Conservation (phyloP, 2,797 vertebrate genomes). For the Microctenopoma stevenorrisi region DNA sequence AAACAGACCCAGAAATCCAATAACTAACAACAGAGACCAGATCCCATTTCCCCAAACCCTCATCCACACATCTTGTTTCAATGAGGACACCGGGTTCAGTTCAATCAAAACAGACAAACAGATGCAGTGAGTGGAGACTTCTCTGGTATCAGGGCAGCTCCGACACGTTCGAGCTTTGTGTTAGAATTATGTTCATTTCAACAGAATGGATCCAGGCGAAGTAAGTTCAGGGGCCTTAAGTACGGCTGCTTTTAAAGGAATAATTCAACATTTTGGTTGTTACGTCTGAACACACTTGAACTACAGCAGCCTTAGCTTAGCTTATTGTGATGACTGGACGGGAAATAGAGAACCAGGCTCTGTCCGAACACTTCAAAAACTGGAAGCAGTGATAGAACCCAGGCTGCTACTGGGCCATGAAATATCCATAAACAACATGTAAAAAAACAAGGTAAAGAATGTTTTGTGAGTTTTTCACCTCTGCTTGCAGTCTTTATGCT, state of each 20-base stretch:
- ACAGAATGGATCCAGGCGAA: neutral
- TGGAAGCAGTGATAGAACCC: no score
- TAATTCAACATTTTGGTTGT: neutral
- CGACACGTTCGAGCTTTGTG: conserved; percentile 16
- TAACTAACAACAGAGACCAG: conserved; percentile 33
- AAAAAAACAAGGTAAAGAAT: no score
- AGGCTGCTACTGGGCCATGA: no score
- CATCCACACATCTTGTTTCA: conserved; percentile 51
- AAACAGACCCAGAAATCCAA: conserved; percentile 22
- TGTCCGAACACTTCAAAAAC: no score
- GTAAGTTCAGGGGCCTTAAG: neutral
- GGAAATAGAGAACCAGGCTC: no score
- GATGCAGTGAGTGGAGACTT: conserved; percentile 26
- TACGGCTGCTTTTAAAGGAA: neutral
- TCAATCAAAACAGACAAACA: conserved; percentile 47
- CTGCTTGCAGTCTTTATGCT: no score
- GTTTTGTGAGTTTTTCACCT: no score
- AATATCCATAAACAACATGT: no score
- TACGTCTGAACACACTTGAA: neutral
- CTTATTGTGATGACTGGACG: no score
- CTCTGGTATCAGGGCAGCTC: neutral
- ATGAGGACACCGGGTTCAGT: conserved; percentile 31
- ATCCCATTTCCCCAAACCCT: conserved; percentile 10
- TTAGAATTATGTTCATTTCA: conserved; percentile 8
- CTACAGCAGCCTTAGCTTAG: neutral